phyloP scores from a whole-genome alignment of 1,140 invertebrate species.

The Bradysia coprophila region DNA sequence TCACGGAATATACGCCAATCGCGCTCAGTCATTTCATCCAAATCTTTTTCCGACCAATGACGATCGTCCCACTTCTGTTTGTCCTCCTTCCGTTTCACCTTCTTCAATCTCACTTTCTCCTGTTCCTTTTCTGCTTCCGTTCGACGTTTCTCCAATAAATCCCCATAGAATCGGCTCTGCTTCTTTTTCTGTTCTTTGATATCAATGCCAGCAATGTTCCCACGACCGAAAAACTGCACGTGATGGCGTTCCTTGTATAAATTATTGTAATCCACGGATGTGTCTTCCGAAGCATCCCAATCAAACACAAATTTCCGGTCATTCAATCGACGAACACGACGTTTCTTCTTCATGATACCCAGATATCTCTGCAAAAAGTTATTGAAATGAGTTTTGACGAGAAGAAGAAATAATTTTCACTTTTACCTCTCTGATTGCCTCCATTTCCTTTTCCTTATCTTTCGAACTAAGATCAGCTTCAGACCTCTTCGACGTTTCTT shows the following conservation, averaged over 20 bases:
- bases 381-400: too few species aligned
- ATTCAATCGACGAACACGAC: slow-evolving; percentile 79
- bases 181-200: slow-evolving; percentile 94
- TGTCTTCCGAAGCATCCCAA: slow-evolving; percentile 98
- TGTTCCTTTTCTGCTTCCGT: slow-evolving; percentile 96
- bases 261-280: slow-evolving; percentile 92
- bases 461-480: slow-evolving; percentile 45
- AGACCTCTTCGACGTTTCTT: slow-evolving; percentile 16
- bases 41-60: slow-evolving; percentile 93
- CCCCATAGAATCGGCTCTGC: slow-evolving; percentile 95
- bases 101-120: slow-evolving; percentile 85
- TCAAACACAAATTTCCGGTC: slow-evolving; percentile 99
- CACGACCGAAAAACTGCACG: slow-evolving; percentile 93
- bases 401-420: too few species aligned
- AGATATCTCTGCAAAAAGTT: too few species aligned
- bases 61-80: slow-evolving; percentile 98
- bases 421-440: slow-evolving; percentile 88
- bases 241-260: slow-evolving; percentile 94
- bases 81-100: slow-evolving; percentile 88
- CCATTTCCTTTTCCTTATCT: slow-evolving; percentile 79
- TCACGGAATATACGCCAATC: slow-evolving; percentile 99
- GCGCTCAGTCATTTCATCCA: slow-evolving; percentile 93
- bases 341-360: slow-evolving; percentile 87
- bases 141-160: slow-evolving; percentile 82
- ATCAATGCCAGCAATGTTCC: slow-evolving; percentile 95